A percentile compares a stretch with the other conserved stretches of the same genome.
Conservation (phyloP, 2,797 vertebrate species). For the Antrozous pallidus region DNA sequence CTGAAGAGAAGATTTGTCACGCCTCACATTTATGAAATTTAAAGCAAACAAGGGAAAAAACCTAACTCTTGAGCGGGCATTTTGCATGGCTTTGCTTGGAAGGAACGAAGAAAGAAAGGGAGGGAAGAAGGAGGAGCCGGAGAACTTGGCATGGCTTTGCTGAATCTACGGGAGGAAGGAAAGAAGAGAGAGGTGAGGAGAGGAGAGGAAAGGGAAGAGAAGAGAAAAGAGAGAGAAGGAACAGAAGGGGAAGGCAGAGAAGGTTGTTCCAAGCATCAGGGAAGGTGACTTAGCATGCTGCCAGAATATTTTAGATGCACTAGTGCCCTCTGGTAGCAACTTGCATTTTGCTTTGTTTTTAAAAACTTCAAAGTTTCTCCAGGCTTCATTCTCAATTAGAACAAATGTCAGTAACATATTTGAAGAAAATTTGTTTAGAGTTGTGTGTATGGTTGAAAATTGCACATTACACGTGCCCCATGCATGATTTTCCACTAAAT, state of each 20-base stretch:
- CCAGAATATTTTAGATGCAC: not conserved
- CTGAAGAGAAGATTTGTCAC: slow-evolving; percentile 40
- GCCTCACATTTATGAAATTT: slow-evolving; percentile 45
- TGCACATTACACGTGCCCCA: slow-evolving; percentile 74
- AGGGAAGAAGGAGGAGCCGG: too few relatives aligned
- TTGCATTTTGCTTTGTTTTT: slow-evolving; percentile 71
- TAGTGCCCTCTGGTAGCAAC: slow-evolving; percentile 70
- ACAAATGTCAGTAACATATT: slow-evolving; percentile 77
- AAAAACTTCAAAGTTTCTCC: slow-evolving; percentile 78
- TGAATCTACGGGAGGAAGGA: not conserved
- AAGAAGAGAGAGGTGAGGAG: not conserved
- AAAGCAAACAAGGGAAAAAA: slow-evolving; percentile 55
- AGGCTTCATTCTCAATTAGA: slow-evolving; percentile 76
- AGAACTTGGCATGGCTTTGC: not conserved
- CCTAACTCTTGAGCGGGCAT: not conserved
- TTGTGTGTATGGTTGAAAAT: slow-evolving; percentile 75
- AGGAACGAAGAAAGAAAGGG: not conserved
- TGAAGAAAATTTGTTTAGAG: slow-evolving; percentile 80
- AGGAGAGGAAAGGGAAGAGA: accelerated
- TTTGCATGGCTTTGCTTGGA: not conserved
- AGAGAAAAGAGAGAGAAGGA: not conserved
- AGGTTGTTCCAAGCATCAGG: not conserved
- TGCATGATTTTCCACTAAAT: slow-evolving; percentile 77
- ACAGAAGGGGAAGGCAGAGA: not conserved
- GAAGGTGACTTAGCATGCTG: slow-evolving; percentile 10